A percentile compares a stretch with the other conserved stretches of the same genome.
Conservation (phyloP, 2,797 vertebrate genomes). For the Eulemur mongoz region DNA sequence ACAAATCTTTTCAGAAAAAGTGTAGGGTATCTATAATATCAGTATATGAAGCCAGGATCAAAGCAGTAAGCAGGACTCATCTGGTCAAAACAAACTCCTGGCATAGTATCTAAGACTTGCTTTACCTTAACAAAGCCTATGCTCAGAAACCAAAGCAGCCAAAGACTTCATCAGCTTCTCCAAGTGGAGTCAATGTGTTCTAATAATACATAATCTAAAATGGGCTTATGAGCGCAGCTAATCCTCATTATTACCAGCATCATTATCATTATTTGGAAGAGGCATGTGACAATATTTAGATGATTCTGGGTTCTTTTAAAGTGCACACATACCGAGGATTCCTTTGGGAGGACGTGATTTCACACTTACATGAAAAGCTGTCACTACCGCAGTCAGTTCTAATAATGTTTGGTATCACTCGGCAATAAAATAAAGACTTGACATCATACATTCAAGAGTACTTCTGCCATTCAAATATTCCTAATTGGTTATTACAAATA, state of each 20-base stretch:
- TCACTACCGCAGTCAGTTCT: constrained; percentile 34
- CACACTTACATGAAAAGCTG: constrained; percentile 57
- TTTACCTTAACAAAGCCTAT: constrained; percentile 26
- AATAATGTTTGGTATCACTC: constrained; percentile 54
- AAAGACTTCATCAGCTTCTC: constrained; percentile 15
- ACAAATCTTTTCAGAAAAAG: constrained; percentile 36
- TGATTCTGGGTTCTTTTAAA: constrained; percentile 59
- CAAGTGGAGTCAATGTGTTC: constrained; percentile 46
- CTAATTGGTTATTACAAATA: constrained; percentile 17
- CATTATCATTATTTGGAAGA: constrained; percentile 37
- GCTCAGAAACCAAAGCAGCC: constrained; percentile 35
- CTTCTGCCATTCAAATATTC: constrained; percentile 4
- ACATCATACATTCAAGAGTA: constrained; percentile 17
- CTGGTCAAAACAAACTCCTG: constrained; percentile 16
- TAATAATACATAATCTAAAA: constrained; percentile 71
- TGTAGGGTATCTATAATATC: background rate
- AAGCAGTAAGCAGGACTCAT: constrained; percentile 4
- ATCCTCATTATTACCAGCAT: constrained; percentile 48
- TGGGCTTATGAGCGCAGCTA: constrained; percentile 41
- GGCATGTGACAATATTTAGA: constrained; percentile 21
- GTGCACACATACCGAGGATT: constrained; percentile 30
- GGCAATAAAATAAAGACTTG: constrained; percentile 49
- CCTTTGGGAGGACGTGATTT: constrained; percentile 36
- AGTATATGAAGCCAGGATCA: background rate
- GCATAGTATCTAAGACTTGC: background rate